Conservation (phyloP, 2,888 invertebrate genomes). For the Cataglyphis altisquamis region DNA sequence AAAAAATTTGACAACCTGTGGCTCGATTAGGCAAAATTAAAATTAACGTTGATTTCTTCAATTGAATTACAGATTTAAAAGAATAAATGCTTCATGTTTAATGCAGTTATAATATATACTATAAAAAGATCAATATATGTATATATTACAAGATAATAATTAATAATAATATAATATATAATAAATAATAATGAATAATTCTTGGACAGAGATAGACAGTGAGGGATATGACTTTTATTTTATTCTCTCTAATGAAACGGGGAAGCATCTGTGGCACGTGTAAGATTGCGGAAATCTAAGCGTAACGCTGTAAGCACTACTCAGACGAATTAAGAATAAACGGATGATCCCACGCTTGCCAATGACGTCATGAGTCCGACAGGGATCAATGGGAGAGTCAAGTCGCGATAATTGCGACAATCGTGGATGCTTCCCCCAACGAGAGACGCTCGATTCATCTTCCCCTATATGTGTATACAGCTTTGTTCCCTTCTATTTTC, state of each 20-base stretch:
- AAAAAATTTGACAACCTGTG: background rate
- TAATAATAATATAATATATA: background rate
- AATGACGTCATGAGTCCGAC: constrained; percentile 76
- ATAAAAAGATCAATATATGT: background rate
- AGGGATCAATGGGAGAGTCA: constrained; percentile 85
- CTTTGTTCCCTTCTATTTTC: constrained; percentile 12
- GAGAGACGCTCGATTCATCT: constrained; percentile 74
- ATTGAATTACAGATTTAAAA: background rate
- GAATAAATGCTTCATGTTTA: background rate
- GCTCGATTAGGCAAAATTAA: background rate
- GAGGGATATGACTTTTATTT: background rate
- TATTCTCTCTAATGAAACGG: background rate
- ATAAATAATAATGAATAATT: background rate
- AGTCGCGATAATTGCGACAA: constrained; percentile 85
- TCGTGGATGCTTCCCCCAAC: constrained; percentile 80
- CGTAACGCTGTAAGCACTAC: constrained; percentile 3
- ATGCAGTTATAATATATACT: background rate
- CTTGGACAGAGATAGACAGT: background rate
- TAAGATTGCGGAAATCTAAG: constrained; percentile 39
- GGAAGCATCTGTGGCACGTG: background rate
- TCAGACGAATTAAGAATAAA: constrained; percentile 27
- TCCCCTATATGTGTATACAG: constrained; percentile 26
- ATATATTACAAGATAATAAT: no score
- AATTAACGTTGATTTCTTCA: background rate
- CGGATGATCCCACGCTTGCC: constrained; percentile 33